Conservation (phyloP, 2,888 invertebrate genomes). For the Phengaris arion region DNA sequence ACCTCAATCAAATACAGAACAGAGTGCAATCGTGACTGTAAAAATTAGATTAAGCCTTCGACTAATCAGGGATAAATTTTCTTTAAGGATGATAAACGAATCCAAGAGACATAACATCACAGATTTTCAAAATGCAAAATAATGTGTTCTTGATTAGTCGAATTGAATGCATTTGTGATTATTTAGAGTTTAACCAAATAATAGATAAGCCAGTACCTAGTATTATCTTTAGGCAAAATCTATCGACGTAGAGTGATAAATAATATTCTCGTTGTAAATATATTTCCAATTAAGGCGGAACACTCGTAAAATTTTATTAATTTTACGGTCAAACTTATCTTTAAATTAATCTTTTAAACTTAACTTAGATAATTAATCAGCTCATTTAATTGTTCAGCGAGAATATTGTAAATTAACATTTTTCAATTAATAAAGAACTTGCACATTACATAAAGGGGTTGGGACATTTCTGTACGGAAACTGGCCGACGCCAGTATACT, state of each 20-base stretch:
- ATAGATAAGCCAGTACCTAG: constrained; percentile 56
- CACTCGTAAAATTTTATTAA: constrained; percentile 21
- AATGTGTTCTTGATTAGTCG: not conserved
- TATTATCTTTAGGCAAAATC: constrained; percentile 43
- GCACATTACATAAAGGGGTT: not conserved
- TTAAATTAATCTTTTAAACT: constrained; percentile 14
- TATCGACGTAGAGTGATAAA: constrained; percentile 29
- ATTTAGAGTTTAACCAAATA: constrained; percentile 63
- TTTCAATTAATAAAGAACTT: not conserved
- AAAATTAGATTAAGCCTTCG: not conserved
- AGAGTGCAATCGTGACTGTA: constrained; percentile 58
- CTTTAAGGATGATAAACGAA: not conserved
- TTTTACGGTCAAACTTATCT: constrained; percentile 9
- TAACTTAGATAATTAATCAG: constrained; percentile 10
- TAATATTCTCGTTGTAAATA: constrained; percentile 10
- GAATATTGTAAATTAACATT: not conserved
- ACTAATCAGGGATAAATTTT: constrained; percentile 40
- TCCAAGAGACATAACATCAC: no score
- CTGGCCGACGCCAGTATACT: no score
- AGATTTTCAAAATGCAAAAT: not conserved
- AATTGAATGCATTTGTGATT: constrained; percentile 64
- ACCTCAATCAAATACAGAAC: constrained; percentile 67
- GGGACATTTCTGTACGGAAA: not conserved
- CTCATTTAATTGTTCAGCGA: constrained; percentile 4
- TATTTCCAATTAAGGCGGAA: constrained; percentile 3